phyloP scores from a whole-genome alignment of 1,140 invertebrate genomes.

The Aphis gossypii region DNA sequence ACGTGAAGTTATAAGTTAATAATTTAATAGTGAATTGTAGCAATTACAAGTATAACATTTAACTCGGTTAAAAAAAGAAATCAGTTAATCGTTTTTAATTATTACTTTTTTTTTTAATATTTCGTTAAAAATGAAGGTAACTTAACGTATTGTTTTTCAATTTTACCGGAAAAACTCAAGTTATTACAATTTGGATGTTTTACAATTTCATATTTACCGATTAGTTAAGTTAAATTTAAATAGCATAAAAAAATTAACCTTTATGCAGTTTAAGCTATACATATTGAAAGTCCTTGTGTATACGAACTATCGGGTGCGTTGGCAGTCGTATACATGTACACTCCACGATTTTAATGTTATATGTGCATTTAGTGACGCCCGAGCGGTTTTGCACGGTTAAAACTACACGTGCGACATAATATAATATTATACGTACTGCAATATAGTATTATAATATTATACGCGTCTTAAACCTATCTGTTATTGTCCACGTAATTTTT shows the following conservation, averaged over 20 bases:
- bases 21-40: background rate
- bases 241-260: background rate
- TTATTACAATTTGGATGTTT: background rate
- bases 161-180: background rate
- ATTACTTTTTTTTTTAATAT: too few species aligned
- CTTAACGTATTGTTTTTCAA: background rate
- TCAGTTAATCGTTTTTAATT: too few species aligned
- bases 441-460: background rate
- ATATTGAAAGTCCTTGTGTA: background rate
- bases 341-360: background rate
- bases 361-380: constrained; percentile 1
- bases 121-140: too few species aligned
- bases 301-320: background rate
- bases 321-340: background rate
- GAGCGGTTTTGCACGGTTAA: background rate
- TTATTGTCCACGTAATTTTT: background rate
- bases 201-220: background rate
- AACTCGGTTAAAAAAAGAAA: too few species aligned
- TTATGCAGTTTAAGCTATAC: background rate
- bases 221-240: background rate
- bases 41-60: background rate
- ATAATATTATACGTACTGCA: background rate
- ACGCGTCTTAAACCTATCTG: background rate
- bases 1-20: background rate
- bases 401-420: background rate